phyloP scores from a whole-genome alignment of 2,888 invertebrate species.

The Geotrupes spiniger region DNA sequence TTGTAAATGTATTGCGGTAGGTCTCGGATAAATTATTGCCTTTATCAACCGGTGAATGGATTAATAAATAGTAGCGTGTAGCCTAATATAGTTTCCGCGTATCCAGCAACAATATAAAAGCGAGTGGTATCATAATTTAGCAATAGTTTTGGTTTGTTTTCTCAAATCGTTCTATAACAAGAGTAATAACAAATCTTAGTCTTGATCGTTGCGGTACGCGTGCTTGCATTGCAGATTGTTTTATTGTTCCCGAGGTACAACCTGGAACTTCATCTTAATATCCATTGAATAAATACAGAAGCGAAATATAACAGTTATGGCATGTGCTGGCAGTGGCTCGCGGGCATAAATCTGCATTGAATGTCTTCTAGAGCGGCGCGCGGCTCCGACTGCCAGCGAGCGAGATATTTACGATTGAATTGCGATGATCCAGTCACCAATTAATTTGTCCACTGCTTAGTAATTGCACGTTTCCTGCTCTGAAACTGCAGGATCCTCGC shows the following conservation, averaged over 20 bases:
- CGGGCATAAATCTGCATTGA: conserved; percentile 44
- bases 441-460: conserved; percentile 44
- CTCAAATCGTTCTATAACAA: conserved; percentile 9
- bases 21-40: conserved; percentile 19
- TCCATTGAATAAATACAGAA: conserved; percentile 27
- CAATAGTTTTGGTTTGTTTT: conserved; percentile 17
- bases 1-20: conserved; percentile 19
- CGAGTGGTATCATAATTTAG: conserved; percentile 15
- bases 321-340: conserved; percentile 36
- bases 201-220: conserved; percentile 1
- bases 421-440: conserved; percentile 44
- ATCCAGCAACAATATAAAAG: conserved; percentile 11
- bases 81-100: conserved; percentile 23
- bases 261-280: conserved; percentile 18
- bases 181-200: conserved; percentile 7
- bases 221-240: conserved; percentile 15
- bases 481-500: conserved; percentile 21
- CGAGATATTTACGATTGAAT: conserved; percentile 42
- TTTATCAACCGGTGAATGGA: conserved; percentile 20
- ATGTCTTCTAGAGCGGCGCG: conserved; percentile 30
- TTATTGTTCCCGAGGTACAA: conserved; percentile 11
- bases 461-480: conserved; percentile 46
- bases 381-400: conserved; percentile 24
- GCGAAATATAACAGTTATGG: conserved; percentile 42
- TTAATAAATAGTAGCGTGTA: conserved; percentile 17